Evolutionary conservation across 1,140 invertebrate genomes (phyloP).

Genomic region (Hylaeus volcanicus): DNA sequence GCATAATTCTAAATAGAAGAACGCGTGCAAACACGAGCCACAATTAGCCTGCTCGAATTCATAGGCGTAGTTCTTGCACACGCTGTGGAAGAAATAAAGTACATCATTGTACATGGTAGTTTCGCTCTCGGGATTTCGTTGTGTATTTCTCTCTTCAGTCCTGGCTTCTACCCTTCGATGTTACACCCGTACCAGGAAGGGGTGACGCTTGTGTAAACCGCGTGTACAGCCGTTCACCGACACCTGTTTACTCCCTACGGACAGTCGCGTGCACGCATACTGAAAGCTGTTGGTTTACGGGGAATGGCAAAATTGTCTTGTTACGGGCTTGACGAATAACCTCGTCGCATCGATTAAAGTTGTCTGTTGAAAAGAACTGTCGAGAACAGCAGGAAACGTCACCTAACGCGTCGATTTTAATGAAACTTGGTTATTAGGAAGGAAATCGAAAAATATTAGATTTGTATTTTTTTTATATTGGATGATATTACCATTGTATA

Average conservation of each 20-base stretch:
- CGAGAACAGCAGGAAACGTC: too few species aligned
- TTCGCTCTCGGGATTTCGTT: slow-evolving; percentile 24
- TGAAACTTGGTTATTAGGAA: too few species aligned
- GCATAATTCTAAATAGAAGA: too few species aligned
- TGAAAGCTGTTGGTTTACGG: slow-evolving; percentile 50
- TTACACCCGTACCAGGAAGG: slow-evolving; percentile 59
- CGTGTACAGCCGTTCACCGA: slow-evolving; percentile 58
- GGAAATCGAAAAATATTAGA: too few species aligned
- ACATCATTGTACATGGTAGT: background rate
- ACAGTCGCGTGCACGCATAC: slow-evolving; percentile 51
- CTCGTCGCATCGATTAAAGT: slow-evolving; percentile 1
- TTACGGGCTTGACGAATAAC: background rate
- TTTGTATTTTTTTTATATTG: too few species aligned
- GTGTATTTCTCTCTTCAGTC: slow-evolving; percentile 35
- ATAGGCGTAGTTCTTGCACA: background rate
- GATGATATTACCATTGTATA: too few species aligned
- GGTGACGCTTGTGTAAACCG: slow-evolving; percentile 61
- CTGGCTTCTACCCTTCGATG: slow-evolving; percentile 55
- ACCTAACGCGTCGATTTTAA: too few species aligned
- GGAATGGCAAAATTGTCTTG: slow-evolving; percentile 38
- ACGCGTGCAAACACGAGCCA: too few species aligned
- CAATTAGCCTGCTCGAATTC: too few species aligned
- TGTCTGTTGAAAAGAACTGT: background rate
- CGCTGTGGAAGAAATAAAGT: background rate
- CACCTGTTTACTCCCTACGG: slow-evolving; percentile 66